Percentiles rank a stretch among this genome's conserved stretches.
phyloP scores from a whole-genome alignment of 1,140 invertebrate species.

The Palaemon carinicauda region DNA sequence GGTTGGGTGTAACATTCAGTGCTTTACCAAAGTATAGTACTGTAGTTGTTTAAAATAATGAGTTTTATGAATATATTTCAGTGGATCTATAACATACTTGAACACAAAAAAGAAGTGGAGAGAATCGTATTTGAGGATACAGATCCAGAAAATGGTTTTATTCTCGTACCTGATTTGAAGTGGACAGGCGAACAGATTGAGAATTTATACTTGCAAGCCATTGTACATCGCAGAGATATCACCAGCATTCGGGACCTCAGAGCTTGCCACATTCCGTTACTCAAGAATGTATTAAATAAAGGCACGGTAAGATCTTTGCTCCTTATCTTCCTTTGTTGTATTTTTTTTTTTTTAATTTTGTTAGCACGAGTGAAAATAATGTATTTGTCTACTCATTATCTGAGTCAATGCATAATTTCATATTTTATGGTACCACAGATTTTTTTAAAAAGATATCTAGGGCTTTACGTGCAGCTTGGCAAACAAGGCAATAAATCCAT shows the following conservation, averaged over 20 bases:
- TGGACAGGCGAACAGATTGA: constrained; percentile 85
- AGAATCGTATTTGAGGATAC: constrained; percentile 85
- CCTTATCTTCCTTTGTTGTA: no score
- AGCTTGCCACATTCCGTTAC: constrained; percentile 78
- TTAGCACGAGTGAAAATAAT: no score
- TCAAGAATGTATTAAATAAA: constrained; percentile 81
- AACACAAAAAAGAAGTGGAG: constrained; percentile 88
- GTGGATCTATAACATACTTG: constrained; percentile 97
- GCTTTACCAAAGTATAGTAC: background rate
- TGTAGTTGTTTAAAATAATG: no score
- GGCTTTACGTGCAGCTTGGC: no score
- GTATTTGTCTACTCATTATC: background rate
- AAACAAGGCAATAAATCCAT: no score
- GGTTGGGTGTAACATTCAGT: background rate
- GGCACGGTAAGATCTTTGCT: constrained; percentile 75
- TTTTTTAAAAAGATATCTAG: no score
- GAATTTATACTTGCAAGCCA: constrained; percentile 84
- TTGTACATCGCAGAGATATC: constrained; percentile 77
- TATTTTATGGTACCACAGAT: background rate
- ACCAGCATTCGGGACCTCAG: constrained; percentile 86
- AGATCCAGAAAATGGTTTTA: constrained; percentile 82
- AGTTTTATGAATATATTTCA: constrained; percentile 65
- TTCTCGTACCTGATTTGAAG: constrained; percentile 91
- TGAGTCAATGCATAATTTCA: constrained; percentile 37
- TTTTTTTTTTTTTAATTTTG: no score